Percentiles rank a stretch among this genome's conserved stretches.
phyloP scores from a whole-genome alignment of 2,888 invertebrate genomes.

The Plusia festucae region DNA sequence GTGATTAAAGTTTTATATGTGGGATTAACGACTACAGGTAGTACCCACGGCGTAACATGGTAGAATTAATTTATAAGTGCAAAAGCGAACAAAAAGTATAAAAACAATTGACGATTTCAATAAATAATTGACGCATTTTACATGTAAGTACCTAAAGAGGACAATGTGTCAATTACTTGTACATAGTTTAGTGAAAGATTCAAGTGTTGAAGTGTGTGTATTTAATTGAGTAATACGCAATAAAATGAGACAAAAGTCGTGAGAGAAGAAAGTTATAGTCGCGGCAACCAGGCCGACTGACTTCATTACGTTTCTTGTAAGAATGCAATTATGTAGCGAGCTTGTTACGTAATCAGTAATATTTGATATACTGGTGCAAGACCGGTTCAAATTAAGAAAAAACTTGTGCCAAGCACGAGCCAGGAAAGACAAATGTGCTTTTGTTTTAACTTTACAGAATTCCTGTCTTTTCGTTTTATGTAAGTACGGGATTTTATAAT shows the following conservation, averaged over 20 bases:
- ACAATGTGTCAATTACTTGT: background rate
- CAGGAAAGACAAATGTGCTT: conserved; percentile 3
- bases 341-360: conserved; percentile 45
- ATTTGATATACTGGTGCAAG: conserved; percentile 37
- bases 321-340: conserved; percentile 51
- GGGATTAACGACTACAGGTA: background rate
- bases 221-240: conserved; percentile 39
- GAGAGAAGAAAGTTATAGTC: conserved; percentile 57
- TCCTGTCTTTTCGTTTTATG: background rate
- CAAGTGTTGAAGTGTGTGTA: conserved; percentile 16
- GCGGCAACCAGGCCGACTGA: conserved; percentile 36
- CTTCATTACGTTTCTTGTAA: conserved; percentile 53
- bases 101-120: too few species aligned
- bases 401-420: conserved; percentile 27
- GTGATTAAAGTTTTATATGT: background rate
- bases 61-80: too few species aligned
- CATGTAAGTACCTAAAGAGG: background rate
- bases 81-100: too few species aligned
- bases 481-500: background rate
- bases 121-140: background rate
- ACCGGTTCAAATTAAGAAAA: conserved; percentile 18
- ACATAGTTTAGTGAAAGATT: background rate
- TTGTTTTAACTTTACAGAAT: background rate
- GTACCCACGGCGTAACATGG: too few species aligned
- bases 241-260: conserved; percentile 53